These are phyloP conservation scores for Neotoxoptera formosana DNA, from an alignment of 1,140 invertebrate genomes.

Conservation along the genomic window DNA sequence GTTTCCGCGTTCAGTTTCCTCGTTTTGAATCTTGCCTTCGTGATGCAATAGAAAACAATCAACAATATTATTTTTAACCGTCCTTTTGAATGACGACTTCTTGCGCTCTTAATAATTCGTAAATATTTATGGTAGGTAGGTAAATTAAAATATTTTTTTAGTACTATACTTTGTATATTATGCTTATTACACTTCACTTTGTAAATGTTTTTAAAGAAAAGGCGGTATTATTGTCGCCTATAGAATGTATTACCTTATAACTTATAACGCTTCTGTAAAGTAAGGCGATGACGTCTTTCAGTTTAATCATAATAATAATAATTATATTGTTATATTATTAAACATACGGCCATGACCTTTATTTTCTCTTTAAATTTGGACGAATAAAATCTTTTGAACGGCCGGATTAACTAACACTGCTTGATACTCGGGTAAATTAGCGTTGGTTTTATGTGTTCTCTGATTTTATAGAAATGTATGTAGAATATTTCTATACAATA, in stretches of 20 bases:
- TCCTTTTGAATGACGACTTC: background rate
- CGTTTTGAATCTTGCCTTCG: background rate
- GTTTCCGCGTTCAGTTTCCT: constrained; percentile 38
- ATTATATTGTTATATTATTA: background rate
- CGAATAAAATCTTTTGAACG: background rate
- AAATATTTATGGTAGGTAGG: background rate
- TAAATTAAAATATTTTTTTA: background rate
- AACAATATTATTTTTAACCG: background rate
- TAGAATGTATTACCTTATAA: background rate
- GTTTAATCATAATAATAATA: background rate
- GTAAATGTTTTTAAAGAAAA: background rate
- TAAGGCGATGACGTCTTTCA: background rate
- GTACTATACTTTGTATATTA: background rate
- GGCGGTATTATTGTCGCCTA: background rate
- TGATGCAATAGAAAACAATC: constrained; percentile 14
- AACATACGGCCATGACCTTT: background rate
- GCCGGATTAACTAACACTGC: background rate
- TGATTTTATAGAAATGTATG: background rate
- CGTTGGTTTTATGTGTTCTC: background rate
- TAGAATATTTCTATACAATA: too few relatives aligned
- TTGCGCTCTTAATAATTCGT: background rate
- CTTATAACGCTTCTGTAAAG: constrained; percentile 5
- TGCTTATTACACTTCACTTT: background rate
- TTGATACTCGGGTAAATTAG: background rate
- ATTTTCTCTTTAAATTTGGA: background rate